Conservation (phyloP, 2,888 invertebrate genomes). For the Pimpla rufipes region DNA sequence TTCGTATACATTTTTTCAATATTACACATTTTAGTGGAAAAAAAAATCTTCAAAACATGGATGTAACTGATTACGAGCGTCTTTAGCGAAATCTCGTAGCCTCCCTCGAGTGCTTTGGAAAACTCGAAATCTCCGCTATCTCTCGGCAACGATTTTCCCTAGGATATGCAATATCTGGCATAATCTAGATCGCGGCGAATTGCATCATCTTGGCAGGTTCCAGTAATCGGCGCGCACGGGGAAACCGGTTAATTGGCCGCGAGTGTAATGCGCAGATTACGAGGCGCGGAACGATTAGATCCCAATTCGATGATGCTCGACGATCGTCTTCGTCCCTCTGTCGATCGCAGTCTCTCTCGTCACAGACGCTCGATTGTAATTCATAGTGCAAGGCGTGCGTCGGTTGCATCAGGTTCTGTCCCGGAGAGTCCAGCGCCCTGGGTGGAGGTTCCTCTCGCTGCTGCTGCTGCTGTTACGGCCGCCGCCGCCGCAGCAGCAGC, state of each 20-base stretch:
- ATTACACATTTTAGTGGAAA: too few species aligned
- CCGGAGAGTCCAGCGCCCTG: conserved; percentile 59
- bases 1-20: too few species aligned
- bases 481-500: conserved; percentile 79
- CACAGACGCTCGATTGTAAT: conserved; percentile 72
- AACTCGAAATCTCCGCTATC: too few species aligned
- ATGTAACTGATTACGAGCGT: too few species aligned
- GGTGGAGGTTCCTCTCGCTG: conserved; percentile 52
- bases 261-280: conserved; percentile 33
- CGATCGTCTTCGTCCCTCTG: conserved; percentile 27
- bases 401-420: conserved; percentile 78
- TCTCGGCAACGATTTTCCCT: background rate
- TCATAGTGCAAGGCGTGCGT: conserved; percentile 78
- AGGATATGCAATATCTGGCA: background rate
- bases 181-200: background rate
- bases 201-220: background rate
- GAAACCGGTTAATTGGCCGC: conserved; percentile 17
- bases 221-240: background rate
- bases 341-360: conserved; percentile 37
- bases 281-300: conserved; percentile 20
- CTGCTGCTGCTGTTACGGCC: conserved; percentile 61
- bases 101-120: too few species aligned
- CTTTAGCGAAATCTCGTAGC: too few species aligned
- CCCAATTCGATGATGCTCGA: conserved; percentile 36
- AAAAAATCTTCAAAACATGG: too few species aligned